Evolutionary conservation across 2,797 vertebrate genomes (phyloP), one percentile per base, ranked within the genome.

Genomic region (Chanos chanos): DNA sequence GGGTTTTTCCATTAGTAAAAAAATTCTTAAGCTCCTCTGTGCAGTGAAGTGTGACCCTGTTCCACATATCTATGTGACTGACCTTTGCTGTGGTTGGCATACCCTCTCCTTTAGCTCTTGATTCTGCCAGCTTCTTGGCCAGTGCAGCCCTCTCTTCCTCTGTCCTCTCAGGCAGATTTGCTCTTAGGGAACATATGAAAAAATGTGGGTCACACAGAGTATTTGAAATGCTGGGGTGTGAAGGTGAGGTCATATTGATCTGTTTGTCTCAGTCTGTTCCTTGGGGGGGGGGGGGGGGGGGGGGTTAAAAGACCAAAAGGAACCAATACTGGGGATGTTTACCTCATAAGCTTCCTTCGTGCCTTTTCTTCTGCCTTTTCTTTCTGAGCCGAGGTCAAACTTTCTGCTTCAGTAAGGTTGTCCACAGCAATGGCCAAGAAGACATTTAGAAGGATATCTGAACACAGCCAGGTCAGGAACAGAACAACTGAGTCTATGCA

Each of bases 401-500:
- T 98, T 82, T 98, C 94, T 0, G 97, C 97, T 70, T 99, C 95
- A 0, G 94, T 92, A 70, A 99, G 86, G 83, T 99, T 99, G 83
- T 98, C 97, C 0, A 99, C 96, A 0, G 97, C 96, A 0, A 99
- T 99, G 74, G 97, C 97, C 89, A 99, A 83, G 84, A 99, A 99
- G 48, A 98, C 97, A 5, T 97, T 99, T 61, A 99, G 90, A 34
- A 99, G 92, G 84, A 99, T 97, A 28, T 97, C 97, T 99, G 76
- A 31, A 41, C 19, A 16, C 4, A 7, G 1, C 1, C 15, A 61
- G 54, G 61, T 87, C 44, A 87, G 85, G 84, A 74, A 82, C 81
- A 80, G n/a, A n/a, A n/a, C n/a, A n/a, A n/a, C n/a, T n/a, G 12
- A 13, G 3, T 6, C 3, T 15, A 15, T 19, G 16, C 40, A 19